phyloP scores from a whole-genome alignment of 2,797 vertebrate genomes.

The Crenichthys baileyi region DNA sequence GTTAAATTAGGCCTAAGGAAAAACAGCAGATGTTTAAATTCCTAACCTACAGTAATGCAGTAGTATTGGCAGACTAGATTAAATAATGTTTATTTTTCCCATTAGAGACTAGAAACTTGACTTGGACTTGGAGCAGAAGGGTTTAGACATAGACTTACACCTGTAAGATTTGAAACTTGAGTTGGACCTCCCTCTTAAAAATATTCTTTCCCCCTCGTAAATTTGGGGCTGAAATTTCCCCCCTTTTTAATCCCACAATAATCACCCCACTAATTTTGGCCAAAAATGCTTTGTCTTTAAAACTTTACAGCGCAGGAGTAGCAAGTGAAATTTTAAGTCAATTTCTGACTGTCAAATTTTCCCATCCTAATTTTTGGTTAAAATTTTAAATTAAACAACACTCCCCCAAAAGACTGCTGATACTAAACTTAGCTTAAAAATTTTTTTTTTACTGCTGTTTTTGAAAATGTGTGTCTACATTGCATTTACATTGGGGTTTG shows the following conservation, averaged over 20 bases:
- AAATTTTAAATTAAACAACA: not conserved
- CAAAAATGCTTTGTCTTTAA: not conserved
- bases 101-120: not conserved
- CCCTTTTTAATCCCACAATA: too few species aligned
- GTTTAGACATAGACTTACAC: not conserved
- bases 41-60: not conserved
- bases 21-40: too few species aligned
- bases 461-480: not conserved
- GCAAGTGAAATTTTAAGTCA: too few species aligned
- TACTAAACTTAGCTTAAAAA: not conserved
- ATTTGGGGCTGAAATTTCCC: not conserved
- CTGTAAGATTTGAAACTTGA: not conserved
- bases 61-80: not conserved
- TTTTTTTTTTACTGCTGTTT: not conserved
- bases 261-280: too few species aligned
- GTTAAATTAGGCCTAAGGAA: too few species aligned
- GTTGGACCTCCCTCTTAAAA: not conserved
- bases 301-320: too few species aligned
- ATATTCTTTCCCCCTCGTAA: too few species aligned
- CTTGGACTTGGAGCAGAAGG: not conserved
- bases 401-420: not conserved
- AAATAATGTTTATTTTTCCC: not conserved
- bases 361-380: not conserved
- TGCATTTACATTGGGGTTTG: not conserved
- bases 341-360: too few species aligned